These are phyloP conservation scores for Drosophila willistoni DNA, from an alignment of 1,140 invertebrate genomes.

Conservation along the genomic window DNA sequence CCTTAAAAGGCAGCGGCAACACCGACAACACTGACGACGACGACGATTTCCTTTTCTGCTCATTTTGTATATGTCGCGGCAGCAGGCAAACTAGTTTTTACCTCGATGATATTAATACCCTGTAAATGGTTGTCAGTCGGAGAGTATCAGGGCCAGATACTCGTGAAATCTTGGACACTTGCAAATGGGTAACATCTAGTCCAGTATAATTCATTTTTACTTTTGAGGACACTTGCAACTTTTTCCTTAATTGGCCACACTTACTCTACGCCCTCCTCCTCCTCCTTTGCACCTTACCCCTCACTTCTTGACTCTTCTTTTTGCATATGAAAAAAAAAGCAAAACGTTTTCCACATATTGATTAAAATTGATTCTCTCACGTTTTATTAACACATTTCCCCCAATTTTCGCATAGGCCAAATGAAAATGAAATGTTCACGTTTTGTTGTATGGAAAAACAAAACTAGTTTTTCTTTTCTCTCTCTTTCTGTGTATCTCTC, in stretches of 20 bases:
- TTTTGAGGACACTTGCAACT: constrained; percentile 73
- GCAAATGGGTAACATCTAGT: not conserved
- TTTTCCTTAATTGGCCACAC: constrained; percentile 59
- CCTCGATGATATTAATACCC: constrained; percentile 34
- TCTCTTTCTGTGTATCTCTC: no score
- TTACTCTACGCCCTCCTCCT: constrained; percentile 8
- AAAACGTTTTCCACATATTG: constrained; percentile 19
- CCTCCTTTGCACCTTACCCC: constrained; percentile 14
- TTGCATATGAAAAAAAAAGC: not conserved
- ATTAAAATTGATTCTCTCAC: constrained; percentile 27
- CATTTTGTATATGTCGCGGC: constrained; percentile 39
- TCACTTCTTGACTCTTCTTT: not conserved
- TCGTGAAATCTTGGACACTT: not conserved
- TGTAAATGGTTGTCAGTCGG: not conserved
- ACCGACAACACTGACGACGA: constrained; percentile 49
- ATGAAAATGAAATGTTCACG: constrained; percentile 66
- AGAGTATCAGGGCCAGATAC: not conserved
- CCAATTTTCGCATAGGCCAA: constrained; percentile 41
- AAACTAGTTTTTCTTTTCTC: constrained; percentile 54
- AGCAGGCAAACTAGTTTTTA: constrained; percentile 72
- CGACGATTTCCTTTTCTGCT: constrained; percentile 78
- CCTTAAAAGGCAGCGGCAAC: constrained; percentile 61
- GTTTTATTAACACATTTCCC: constrained; percentile 70
- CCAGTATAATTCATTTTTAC: constrained; percentile 26
- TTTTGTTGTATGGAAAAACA: constrained; percentile 43